A percentile compares a stretch with the other conserved stretches of the same genome.
phyloP scores from a whole-genome alignment of 2,113 vertebrate species.

The Grus americana region DNA sequence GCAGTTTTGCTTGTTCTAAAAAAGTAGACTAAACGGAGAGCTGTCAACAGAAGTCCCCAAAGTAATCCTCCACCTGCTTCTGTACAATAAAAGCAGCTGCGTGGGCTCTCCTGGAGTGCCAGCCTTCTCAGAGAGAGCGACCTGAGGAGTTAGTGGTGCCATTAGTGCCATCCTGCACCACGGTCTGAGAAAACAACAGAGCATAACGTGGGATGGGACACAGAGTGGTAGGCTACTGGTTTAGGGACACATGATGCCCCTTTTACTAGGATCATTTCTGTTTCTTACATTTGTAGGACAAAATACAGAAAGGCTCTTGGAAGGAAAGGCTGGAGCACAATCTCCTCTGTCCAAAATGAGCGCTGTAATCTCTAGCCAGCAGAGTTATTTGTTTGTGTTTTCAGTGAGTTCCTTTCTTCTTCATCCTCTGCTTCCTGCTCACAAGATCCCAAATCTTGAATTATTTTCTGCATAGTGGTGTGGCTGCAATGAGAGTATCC shows the following conservation, averaged over 20 bases:
- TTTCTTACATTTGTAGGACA: neutral
- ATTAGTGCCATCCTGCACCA: neutral
- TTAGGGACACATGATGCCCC: neutral
- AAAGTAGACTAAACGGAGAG: neutral
- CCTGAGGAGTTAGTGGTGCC: neutral
- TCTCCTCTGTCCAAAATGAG: neutral
- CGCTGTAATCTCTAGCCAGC: constrained; percentile 24
- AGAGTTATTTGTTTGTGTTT: constrained; percentile 57
- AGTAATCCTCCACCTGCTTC: neutral
- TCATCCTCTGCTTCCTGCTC: constrained; percentile 51
- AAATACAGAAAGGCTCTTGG: neutral
- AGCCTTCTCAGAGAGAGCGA: neutral
- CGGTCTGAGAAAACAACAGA: neutral
- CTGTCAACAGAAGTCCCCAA: neutral
- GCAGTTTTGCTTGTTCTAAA: neutral
- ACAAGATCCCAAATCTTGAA: constrained; percentile 40
- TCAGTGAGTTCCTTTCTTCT: constrained; percentile 16
- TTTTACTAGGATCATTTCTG: neutral
- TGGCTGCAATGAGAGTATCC: constrained; percentile 30
- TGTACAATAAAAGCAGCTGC: neutral
- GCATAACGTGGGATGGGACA: neutral
- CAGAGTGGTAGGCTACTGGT: neutral
- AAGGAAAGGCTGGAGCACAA: neutral
- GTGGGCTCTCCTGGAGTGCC: neutral
- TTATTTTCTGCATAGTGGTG: neutral